Base-by-base conservation (phyloP, 2,888 invertebrate genomes). In the Morpho deidamia region DNA sequence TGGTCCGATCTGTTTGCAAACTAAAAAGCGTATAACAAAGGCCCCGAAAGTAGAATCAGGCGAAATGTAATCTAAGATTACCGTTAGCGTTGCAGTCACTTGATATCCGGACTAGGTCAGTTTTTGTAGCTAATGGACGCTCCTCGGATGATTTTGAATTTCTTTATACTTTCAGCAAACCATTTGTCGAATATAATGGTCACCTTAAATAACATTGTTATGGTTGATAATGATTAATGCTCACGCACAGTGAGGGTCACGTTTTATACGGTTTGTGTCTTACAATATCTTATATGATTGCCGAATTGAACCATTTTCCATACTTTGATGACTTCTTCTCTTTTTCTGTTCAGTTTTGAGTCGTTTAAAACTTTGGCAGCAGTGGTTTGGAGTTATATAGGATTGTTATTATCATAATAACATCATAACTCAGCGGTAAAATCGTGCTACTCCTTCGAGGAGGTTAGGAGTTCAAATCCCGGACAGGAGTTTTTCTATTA, bases 51-150 rank as follows among this genome's bases (percentile, higher is more conserved):
- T 73, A 70, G 76, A 72, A 69, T 76, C 78, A 70, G 71, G 69
- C 74, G 67, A 80, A 84, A 78, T 76, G 79, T 83, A 84, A 85
- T 85, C 81, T 78, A 70, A 75, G 66, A 70, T 62, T 76, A 85
- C 88, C 86, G 88, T 81, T 88, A 87, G 53, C 63, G 69, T 84
- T 83, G 85, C 87, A 87, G 81, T 83, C 76, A 67, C 70, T 82
- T 83, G 84, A 71, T 80, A 86, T 78, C 68, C 78, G 74, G 85
- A 85, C 78, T 78, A 84, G 88, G 88, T 87, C 88, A 86, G 68
- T 88, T 88, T 88, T 88, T 88, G 81, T 84, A 44, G 48, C 38
- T 46, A 43, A 52, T 41, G 51, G 52, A 44, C 54, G 47, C 54
- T 47, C 50, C 43, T 54, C 47, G 51, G 56, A 52, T 56, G 53